Evolutionary conservation across 2,888 invertebrate genomes (phyloP).

Genomic region (Oasisia sp.): DNA sequence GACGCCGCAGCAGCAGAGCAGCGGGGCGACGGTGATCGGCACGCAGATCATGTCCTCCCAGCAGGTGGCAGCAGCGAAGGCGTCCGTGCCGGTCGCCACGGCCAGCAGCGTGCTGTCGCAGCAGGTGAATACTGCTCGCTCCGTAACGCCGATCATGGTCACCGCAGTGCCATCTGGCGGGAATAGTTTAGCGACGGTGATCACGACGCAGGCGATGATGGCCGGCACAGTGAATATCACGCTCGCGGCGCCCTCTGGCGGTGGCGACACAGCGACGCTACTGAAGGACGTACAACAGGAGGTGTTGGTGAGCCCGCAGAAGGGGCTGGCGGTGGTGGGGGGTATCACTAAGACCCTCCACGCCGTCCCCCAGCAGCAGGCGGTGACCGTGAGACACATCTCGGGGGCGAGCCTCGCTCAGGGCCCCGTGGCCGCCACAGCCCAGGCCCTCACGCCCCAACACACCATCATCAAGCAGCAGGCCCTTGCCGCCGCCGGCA

Average conservation of each 20-base stretch:
- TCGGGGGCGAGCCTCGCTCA: slow-evolving; percentile 22
- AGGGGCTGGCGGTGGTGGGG: background rate
- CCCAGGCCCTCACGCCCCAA: background rate
- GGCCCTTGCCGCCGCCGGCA: background rate
- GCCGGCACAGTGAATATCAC: background rate
- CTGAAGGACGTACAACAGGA: slow-evolving; percentile 32
- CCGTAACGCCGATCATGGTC: background rate
- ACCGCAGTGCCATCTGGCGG: background rate
- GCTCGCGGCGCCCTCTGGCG: slow-evolving; percentile 7
- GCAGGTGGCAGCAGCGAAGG: background rate
- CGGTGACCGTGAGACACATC: background rate
- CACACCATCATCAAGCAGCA: slow-evolving; percentile 6
- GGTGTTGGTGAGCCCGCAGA: slow-evolving; percentile 32
- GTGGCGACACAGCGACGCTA: slow-evolving; percentile 22
- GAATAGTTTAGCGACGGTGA: background rate
- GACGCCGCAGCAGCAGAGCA: slow-evolving; percentile 27
- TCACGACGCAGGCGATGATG: background rate
- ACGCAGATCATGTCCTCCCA: slow-evolving; percentile 44
- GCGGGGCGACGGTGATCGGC: slow-evolving; percentile 33
- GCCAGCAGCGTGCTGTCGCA: slow-evolving; percentile 7
- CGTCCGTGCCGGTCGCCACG: slow-evolving; percentile 25
- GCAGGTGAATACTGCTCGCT: background rate
- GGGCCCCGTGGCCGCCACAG: slow-evolving; percentile 24
- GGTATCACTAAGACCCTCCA: background rate
- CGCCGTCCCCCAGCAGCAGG: background rate